Base-by-base conservation (phyloP, 1,140 invertebrate genomes). In the Diplogasteroides magnus region DNA sequence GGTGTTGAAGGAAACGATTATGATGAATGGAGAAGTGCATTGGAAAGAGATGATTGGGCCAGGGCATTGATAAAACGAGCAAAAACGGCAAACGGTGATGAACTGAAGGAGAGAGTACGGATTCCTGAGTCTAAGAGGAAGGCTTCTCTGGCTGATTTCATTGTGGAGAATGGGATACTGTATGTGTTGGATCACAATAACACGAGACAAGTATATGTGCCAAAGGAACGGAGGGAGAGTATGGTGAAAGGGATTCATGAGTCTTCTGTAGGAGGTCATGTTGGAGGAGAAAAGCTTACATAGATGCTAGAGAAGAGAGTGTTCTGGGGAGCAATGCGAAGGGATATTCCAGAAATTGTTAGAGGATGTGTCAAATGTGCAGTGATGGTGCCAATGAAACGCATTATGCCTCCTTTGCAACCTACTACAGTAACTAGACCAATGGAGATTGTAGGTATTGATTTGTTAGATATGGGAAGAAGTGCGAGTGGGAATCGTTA, bases 401-500 rank as follows among this genome's bases (percentile, higher is more conserved):
- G 55, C 15, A 6, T 68, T 19, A 2, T 37, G 0, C n/a, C 66
- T 1, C 58, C 66, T 1, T 58, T 68, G 19, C 60, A n/a, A 0
- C 66, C 66, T 26, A n/a, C 28, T 48, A 28, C 57, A 68, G 19
- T 14, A 60, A 1, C 19, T 68, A 11, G 66, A 68, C n/a, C n/a
- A n/a, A n/a, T n/a, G n/a, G n/a, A n/a, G n/a, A n/a, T n/a, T n/a
- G n/a, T n/a, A n/a, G n/a, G 25, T 19, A 60, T 25, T 57, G 66
- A 11, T 15, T 37, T 11, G 31, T 59, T 13, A 61, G 26, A n/a
- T n/a, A n/a, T n/a, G n/a, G n/a, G n/a, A n/a, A n/a, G n/a, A n/a
- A n/a, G n/a, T n/a, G n/a, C n/a, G n/a, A 15, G n/a, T 11, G 66
- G 66, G 0, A 68, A 68, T 32, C 0, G 66, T n/a, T 68, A 68